These are phyloP conservation scores for Hydractinia echinata DNA, from an alignment of 30 jellyfish, hydroid and myxozoan species.

Conservation along the genomic window DNA sequence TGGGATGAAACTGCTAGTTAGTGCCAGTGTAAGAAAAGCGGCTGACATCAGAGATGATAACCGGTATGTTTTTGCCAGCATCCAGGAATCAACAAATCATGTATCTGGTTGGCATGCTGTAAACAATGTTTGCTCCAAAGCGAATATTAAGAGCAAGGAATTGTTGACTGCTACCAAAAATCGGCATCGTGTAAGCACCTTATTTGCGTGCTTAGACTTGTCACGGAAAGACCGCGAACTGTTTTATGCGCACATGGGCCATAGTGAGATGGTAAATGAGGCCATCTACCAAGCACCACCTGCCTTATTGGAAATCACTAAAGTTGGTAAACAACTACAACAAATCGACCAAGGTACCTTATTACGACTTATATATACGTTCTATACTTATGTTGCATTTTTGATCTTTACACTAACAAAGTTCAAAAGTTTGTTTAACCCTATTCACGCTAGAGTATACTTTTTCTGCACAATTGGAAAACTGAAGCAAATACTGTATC, in stretches of 20 bases:
- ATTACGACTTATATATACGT: too few relatives aligned
- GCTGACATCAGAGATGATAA: background rate
- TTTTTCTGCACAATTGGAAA: too few relatives aligned
- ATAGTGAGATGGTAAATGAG: background rate
- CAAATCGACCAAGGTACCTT: constrained; percentile 9
- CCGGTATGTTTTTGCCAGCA: constrained; percentile 1
- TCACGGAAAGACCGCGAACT: constrained; percentile 10
- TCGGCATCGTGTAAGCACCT: constrained; percentile 17
- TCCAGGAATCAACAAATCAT: background rate
- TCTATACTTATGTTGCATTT: too few relatives aligned
- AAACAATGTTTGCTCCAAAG: too few relatives aligned
- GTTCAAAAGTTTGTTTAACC: too few relatives aligned
- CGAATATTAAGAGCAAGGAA: too few relatives aligned
- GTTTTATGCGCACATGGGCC: constrained; percentile 19
- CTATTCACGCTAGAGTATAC: too few relatives aligned
- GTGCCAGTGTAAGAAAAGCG: background rate
- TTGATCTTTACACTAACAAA: too few relatives aligned
- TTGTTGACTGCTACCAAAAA: constrained; percentile 10
- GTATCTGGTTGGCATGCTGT: too few relatives aligned
- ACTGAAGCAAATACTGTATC: too few relatives aligned
- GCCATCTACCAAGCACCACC: constrained; percentile 11
- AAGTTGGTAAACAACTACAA: constrained; percentile 22
- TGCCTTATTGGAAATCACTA: constrained; percentile 6
- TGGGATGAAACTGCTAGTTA: background rate
- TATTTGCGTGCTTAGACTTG: background rate